Evolutionary conservation across 2,888 invertebrate species (phyloP).

Genomic region (Ochlodes sylvanus): DNA sequence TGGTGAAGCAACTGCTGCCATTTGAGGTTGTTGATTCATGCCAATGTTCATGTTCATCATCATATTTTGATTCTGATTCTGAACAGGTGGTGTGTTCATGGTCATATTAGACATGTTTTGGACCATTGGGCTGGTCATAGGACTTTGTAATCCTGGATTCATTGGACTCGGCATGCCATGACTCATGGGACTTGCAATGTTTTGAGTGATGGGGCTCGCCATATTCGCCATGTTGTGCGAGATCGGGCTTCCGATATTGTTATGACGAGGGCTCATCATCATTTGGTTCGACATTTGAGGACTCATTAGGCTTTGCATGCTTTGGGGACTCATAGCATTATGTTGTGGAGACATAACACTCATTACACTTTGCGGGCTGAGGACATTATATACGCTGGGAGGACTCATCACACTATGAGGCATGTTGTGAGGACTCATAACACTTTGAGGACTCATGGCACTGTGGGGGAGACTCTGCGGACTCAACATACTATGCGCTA

Average conservation of each 20-base stretch:
- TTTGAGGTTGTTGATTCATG: constrained; percentile 57
- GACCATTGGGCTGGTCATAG: constrained; percentile 68
- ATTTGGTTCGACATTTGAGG: constrained; percentile 79
- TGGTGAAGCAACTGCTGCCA: constrained; percentile 51
- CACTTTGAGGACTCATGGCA: constrained; percentile 78
- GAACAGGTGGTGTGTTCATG: constrained; percentile 64
- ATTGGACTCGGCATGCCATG: constrained; percentile 79
- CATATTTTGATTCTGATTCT: constrained; percentile 58
- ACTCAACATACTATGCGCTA: constrained; percentile 76
- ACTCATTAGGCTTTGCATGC: constrained; percentile 77
- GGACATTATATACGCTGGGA: constrained; percentile 73
- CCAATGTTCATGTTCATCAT: constrained; percentile 62
- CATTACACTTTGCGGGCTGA: constrained; percentile 81
- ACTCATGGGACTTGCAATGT: constrained; percentile 73
- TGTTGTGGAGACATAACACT: constrained; percentile 81
- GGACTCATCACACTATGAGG: constrained; percentile 76
- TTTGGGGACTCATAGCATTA: constrained; percentile 79
- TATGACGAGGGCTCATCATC: constrained; percentile 77
- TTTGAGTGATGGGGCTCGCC: constrained; percentile 73
- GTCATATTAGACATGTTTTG: constrained; percentile 75
- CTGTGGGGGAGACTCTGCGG: constrained; percentile 78
- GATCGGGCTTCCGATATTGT: constrained; percentile 63
- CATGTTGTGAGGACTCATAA: constrained; percentile 73
- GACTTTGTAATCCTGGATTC: constrained; percentile 66
- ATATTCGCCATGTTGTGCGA: constrained; percentile 61